Base-by-base conservation (phyloP, 2,113 vertebrate species). In the Antechinus stuartii region DNA sequence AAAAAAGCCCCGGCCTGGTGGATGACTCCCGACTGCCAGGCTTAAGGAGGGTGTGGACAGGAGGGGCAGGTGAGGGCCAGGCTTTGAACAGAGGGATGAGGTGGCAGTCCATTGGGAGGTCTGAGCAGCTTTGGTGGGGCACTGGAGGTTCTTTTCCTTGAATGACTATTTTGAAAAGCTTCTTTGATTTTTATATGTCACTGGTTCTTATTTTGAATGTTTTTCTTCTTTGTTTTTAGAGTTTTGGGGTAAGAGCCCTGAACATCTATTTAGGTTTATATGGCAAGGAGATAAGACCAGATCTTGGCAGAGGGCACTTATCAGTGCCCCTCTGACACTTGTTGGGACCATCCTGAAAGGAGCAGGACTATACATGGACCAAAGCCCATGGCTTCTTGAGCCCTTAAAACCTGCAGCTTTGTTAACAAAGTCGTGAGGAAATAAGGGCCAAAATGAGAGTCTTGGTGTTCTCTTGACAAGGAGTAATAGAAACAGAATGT, bases 401-500 rank as follows among this genome's bases (percentile, higher is more conserved):
- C 91, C 76, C 12, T 92, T 61, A 56, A 89, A 57, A 76, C 57
- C 91, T 96, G 56, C 91, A 89, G 90, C 84, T 94, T 23, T 94
- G 0, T 92, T 97, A 90, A 50, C 27, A 42, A n/a, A 52, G 47
- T 30, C 6, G 89, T 90, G 55, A 89, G 93, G 49, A 95, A 94
- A 92, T 92, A 93, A 91, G n/a, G 25, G 89, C 16, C 46, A 91
- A 19, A 47, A 55, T 92, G 35, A 76, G 68, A 42, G 68, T 76
- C 68, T 76, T 2, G 16, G 42, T 23, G n/a, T n/a, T 76, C 19
- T n/a, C 14, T 94, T 19, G 19, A 92, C 93, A 96, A 95, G 56
- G 90, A 91, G 26, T 53, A 53, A 14, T 94, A 68, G 92, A 96
- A 97, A 91, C 93, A 91, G 96, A 92, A 23, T 49, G 8, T 92